Conservation (phyloP, 37 sponge, comb jelly and placozoan genomes). For the Halichondria panicea region DNA sequence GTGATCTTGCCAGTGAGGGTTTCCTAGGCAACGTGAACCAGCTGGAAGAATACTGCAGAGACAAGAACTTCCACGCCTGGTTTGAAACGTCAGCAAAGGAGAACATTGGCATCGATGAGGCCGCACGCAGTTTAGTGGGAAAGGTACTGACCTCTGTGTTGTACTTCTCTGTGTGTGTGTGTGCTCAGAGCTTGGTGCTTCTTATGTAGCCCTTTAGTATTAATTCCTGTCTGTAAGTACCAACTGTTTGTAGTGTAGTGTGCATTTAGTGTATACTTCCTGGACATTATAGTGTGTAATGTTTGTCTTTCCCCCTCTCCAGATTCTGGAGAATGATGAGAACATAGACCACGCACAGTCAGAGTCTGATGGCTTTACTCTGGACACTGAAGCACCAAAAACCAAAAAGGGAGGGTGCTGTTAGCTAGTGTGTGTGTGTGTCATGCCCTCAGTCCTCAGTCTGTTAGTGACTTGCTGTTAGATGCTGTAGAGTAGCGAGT, state of each 20-base stretch:
- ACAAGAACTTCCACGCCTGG: constrained; percentile 89
- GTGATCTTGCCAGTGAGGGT: constrained; percentile 91
- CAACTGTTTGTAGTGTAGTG: too few relatives aligned
- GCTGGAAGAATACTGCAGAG: constrained; percentile 93
- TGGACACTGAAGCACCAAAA: constrained; percentile 1
- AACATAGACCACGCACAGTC: constrained; percentile 41
- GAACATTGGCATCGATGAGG: constrained; percentile 96
- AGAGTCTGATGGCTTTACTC: constrained; percentile 33
- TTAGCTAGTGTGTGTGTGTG: constrained; percentile 12
- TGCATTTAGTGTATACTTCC: too few relatives aligned
- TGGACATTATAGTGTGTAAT: too few relatives aligned
- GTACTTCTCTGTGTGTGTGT: too few relatives aligned
- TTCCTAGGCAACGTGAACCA: constrained; percentile 78
- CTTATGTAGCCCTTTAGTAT: too few relatives aligned
- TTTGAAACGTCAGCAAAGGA: constrained; percentile 99
- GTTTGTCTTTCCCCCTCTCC: background rate
- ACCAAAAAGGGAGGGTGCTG: constrained; percentile 8
- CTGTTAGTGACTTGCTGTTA: too few relatives aligned
- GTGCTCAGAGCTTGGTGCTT: too few relatives aligned
- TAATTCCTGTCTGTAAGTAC: background rate
- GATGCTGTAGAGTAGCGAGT: too few relatives aligned
- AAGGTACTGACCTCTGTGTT: too few relatives aligned
- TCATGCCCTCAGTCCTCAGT: too few relatives aligned
- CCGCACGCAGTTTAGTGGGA: constrained; percentile 86
- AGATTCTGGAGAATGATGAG: constrained; percentile 73